Base-by-base conservation (phyloP, 2,888 invertebrate genomes). In the Saturnia japonica region DNA sequence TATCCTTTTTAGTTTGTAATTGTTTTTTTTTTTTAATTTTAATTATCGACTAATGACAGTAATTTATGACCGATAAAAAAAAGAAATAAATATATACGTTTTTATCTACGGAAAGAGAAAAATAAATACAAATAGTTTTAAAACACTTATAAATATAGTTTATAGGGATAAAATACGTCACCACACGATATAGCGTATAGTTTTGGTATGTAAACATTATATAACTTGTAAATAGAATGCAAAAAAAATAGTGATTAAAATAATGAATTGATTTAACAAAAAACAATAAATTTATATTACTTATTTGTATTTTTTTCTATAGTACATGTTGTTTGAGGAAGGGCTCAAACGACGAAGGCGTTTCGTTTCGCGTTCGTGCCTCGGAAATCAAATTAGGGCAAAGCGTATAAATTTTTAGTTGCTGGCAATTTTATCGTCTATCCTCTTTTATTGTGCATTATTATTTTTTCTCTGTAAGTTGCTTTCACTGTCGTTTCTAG, bases 401-500 rank as follows among this genome's bases (percentile, higher is more conserved):
- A 82, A 78, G 88, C 85, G 84, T 86, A 87, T 83, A 85, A 76
- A 80, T 78, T 80, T 80, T 85, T 82, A 84, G 88, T 89, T 89
- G 89, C 89, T 84, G 90, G 89, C 88, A 84, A 85, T 85, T 85
- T 84, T 85, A 85, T 80, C 78, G 78, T 84, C 82, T 81, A 77
- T 84, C 84, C 84, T 83, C 89, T 91, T 91, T 88, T 90, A 91
- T 88, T 91, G 91, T 92, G 93, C 92, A 93, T 93, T 92, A 93
- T 93, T 92, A 91, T 89, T 89, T 91, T 89, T 89, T 83, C 77
- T 88, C 88, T 89, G 89, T 93, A 92, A 91, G 92, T 93, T 93
- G 94, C 94, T 93, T 93, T 93, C 91, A 88, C 92, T 93, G 91
- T 93, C 92, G 90, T 93, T 85, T 91, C 90, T 91, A 90, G 90